Base-by-base conservation (phyloP, 2,888 invertebrate species). In the Andrena haemorrhoa region DNA sequence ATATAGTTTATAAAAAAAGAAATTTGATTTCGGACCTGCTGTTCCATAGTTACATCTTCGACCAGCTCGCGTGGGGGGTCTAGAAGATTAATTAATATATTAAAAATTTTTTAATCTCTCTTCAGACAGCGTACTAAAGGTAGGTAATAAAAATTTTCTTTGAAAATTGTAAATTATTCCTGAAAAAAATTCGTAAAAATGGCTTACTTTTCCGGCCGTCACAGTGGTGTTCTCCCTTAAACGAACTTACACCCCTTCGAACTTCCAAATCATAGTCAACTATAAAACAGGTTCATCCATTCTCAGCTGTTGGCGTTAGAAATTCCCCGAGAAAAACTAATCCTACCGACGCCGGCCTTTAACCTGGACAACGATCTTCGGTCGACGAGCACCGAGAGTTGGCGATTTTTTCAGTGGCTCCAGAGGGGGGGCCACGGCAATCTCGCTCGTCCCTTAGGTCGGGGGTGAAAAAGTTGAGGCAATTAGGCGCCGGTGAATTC, bases 401-500 rank as follows among this genome's bases (percentile, higher is more conserved):
- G 16, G 12, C 49, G 31, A 61, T 29, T 31, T 70, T 20, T 16
- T 1, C 58, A n/a, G 33, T n/a, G 8, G 12, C 33, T n/a, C n/a
- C 16, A 2, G 8, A 6, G n/a, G 35, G 6, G 6, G 7, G n/a
- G 5, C 2, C 35, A 1, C 8, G 26, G 31, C 31, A 26, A 66
- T 74, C 66, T 74, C n/a, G 8, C 53, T 58, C 58, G 26, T 10
- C 10, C 23, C 8, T 7, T 41, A 20, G n/a, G 20, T n/a, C 5
- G 58, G 23, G 56, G 56, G 56, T 56, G 49, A 51, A 70, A 65
- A 79, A 65, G 47, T 64, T 68, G 7, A 1, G 33, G 47, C 58
- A 70, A 79, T 79, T 68, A 68, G 53, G 12, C 31, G 49, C 3
- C 41, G 65, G 56, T 26, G 69, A 53, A 70, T 71, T 61, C 70